A percentile compares a stretch with the other conserved stretches of the same genome.
Conservation (phyloP, 2,888 invertebrate genomes). For the Idaea straminata region DNA sequence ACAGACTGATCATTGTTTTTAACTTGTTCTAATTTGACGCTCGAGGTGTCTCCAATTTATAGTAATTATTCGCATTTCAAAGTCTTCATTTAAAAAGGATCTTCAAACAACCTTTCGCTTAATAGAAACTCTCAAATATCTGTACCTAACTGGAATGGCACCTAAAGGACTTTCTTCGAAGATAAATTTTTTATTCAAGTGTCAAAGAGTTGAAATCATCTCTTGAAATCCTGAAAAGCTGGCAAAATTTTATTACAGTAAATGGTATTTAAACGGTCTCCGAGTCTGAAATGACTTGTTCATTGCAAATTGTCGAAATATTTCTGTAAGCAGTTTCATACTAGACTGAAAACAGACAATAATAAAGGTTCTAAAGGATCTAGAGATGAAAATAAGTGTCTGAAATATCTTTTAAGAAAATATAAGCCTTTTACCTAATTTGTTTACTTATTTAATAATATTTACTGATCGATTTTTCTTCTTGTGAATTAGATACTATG, state of each 20-base stretch:
- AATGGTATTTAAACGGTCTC: neutral
- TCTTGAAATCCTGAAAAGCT: constrained; percentile 28
- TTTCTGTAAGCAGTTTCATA: neutral
- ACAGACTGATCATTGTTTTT: no score
- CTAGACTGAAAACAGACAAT: neutral
- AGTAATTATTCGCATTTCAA: no score
- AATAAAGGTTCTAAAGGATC: neutral
- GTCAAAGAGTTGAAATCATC: constrained; percentile 33
- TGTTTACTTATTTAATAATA: no score
- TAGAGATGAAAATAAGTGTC: neutral
- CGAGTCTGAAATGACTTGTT: neutral
- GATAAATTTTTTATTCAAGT: constrained; percentile 42
- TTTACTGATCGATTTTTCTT: no score
- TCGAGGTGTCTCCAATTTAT: no score
- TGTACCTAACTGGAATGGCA: constrained; percentile 33
- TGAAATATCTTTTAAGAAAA: neutral
- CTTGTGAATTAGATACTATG: no score
- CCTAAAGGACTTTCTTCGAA: constrained; percentile 27
- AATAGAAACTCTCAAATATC: neutral
- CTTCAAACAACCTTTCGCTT: neutral
- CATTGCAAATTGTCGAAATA: neutral
- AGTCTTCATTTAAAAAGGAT: no score
- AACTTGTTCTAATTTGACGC: no score
- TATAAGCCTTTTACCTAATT: no score
- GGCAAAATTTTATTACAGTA: constrained; percentile 6